phyloP scores from a whole-genome alignment of 2,113 vertebrate species.

The Hemicordylus capensis region DNA sequence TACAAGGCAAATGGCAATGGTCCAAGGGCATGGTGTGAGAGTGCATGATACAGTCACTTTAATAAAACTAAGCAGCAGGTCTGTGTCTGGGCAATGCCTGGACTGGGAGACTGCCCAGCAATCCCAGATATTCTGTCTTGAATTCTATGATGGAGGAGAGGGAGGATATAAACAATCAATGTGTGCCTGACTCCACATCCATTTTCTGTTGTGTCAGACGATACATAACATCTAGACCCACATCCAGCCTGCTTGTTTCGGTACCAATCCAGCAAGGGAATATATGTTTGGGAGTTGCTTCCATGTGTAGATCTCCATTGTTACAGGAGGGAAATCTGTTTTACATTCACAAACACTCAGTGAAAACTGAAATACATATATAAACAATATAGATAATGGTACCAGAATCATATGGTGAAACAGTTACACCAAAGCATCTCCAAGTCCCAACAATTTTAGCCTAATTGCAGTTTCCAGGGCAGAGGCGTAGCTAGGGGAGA shows the following conservation, averaged over 20 bases:
- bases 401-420: background rate
- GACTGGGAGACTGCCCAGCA: too few species aligned
- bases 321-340: background rate
- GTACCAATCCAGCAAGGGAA: background rate
- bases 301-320: background rate
- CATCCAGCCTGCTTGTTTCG: background rate
- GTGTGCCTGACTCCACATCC: too few species aligned
- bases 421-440: background rate
- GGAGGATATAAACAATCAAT: too few species aligned
- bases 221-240: background rate
- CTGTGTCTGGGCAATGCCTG: too few species aligned
- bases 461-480: background rate
- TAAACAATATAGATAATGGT: background rate
- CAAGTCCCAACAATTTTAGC: background rate
- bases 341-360: background rate
- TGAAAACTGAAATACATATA: background rate
- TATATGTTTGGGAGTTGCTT: background rate
- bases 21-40: too few species aligned
- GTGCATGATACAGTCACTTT: too few species aligned
- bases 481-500: too few species aligned
- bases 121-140: too few species aligned
- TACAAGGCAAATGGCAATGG: too few species aligned
- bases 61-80: too few species aligned
- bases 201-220: background rate
- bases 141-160: conserved; percentile 8